Evolutionary conservation across 2,113 vertebrate species (phyloP).

Genomic region (Elephantulus edwardii): DNA sequence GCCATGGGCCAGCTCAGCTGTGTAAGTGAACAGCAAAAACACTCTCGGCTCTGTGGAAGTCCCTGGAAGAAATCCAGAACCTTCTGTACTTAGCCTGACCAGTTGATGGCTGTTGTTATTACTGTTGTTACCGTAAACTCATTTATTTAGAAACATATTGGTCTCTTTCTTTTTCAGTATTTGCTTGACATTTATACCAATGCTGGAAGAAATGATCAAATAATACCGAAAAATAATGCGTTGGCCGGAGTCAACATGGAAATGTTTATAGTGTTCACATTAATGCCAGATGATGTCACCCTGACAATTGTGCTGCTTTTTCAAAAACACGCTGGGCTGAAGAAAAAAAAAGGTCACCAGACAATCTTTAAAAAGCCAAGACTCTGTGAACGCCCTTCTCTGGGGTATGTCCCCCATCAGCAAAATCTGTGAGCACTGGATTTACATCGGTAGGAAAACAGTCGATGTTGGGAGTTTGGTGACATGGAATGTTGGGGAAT

Average conservation of each 20-base stretch:
- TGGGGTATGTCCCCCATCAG: background rate
- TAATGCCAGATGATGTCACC: conserved; percentile 55
- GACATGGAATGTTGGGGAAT: background rate
- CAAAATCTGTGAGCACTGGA: background rate
- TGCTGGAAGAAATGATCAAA: conserved; percentile 43
- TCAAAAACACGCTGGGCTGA: conserved; percentile 44
- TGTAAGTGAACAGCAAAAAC: conserved; percentile 72
- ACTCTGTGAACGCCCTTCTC: background rate
- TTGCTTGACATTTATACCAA: conserved; percentile 16
- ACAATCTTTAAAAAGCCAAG: conserved; percentile 23
- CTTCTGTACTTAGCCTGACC: background rate
- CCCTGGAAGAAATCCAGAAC: conserved; percentile 74
- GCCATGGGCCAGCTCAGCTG: conserved; percentile 76
- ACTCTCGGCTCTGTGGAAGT: conserved; percentile 69
- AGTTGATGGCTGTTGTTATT: background rate
- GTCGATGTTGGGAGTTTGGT: background rate
- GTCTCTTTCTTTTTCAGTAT: conserved; percentile 40
- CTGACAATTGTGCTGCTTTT: conserved; percentile 39
- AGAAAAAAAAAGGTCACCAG: conserved; percentile 42
- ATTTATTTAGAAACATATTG: conserved; percentile 41
- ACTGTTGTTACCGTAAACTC: conserved; percentile 39
- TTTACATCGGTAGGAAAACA: background rate
- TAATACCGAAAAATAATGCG: conserved; percentile 47
- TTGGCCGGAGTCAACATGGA: conserved; percentile 53
- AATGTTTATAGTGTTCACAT: conserved; percentile 11